Percentiles rank a stretch among this genome's conserved stretches.
These are phyloP conservation scores for Drosophila leonis DNA, from an alignment of 2,888 invertebrate genomes.

Conservation along the genomic window DNA sequence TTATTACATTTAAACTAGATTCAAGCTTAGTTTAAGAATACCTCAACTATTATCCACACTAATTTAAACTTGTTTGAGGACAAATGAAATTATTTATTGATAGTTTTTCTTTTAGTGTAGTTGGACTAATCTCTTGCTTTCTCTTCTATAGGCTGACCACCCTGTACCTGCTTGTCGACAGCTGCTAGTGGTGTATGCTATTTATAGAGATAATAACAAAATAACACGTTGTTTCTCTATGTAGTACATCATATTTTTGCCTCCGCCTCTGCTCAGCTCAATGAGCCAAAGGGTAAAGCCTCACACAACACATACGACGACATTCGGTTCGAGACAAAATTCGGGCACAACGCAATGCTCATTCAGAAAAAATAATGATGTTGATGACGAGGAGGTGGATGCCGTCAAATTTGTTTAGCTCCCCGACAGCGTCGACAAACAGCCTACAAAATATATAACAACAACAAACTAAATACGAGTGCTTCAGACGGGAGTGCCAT, in stretches of 20 bases:
- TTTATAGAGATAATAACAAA: slow-evolving; percentile 73
- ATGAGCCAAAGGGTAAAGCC: slow-evolving; percentile 58
- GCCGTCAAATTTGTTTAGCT: slow-evolving; percentile 70
- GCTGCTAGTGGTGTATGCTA: slow-evolving; percentile 47
- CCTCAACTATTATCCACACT: background rate
- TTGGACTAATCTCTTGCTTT: background rate
- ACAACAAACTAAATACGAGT: slow-evolving; percentile 1
- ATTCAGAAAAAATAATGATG: slow-evolving; percentile 65
- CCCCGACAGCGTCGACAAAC: slow-evolving; percentile 60
- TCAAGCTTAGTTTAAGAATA: background rate
- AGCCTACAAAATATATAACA: slow-evolving; percentile 28
- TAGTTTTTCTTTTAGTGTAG: slow-evolving; percentile 3
- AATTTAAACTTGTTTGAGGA: background rate
- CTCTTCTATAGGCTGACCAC: slow-evolving; percentile 30
- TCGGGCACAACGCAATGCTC: slow-evolving; percentile 66
- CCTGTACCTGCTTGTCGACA: slow-evolving; percentile 59
- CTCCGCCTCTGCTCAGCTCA: slow-evolving; percentile 37
- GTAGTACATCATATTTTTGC: slow-evolving; percentile 70
- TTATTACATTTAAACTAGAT: too few species aligned
- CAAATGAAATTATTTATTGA: background rate
- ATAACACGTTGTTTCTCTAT: slow-evolving; percentile 67
- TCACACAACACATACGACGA: slow-evolving; percentile 33
- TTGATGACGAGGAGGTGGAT: slow-evolving; percentile 45
- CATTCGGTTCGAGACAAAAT: slow-evolving; percentile 37
- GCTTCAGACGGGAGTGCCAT: background rate